Evolutionary conservation across 2,797 vertebrate genomes (phyloP), one percentile per base, ranked within the genome.

Genomic region (Hirundo rustica): DNA sequence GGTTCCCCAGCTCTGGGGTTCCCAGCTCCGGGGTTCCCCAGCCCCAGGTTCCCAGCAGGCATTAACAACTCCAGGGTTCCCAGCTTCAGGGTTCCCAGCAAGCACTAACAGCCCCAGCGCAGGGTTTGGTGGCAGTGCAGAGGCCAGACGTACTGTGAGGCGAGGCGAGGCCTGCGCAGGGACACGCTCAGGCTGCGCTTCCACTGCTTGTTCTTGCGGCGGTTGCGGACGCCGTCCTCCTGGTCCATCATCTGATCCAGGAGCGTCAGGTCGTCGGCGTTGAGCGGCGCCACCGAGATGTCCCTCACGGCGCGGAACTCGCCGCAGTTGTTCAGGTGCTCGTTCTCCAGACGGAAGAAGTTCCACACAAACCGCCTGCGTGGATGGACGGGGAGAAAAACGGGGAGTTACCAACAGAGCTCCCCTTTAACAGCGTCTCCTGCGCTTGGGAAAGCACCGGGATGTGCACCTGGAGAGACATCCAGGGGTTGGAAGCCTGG

Each of bases 241-340:
- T 99, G 99, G 98, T 99, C 99, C 99, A 99, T 99, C 99, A 99
- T 99, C 97, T 99, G 99, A 94, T 99, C 99, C 95, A 99, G 98
- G 64, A 99, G 98, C 0, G 99, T 99, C 97, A 99, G 99, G 97
- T 99, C 99, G 5, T 99, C 99, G 0, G 99, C 99, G 3, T 99
- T 99, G 64, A 99, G 98, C 1, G 99, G 99, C 4, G 99, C 99
- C 95, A 99, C 99, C 0, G 99, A 99, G 96, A 99, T 99, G 97
- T 99, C 99, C 81, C 99, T 97, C 76, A 99, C 99, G 0, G 99
- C 99, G 74, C 99, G 98, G 98, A 99, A 99, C 96, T 99, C 99
- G 87, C 99, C 99, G 82, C 99, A 99, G 98, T 99, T 99, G 92
- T 99, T 99, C 96, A 99, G 98, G 94, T 99, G 99, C 96, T 99